Base-by-base conservation (phyloP, 2,113 vertebrate genomes). In the Physeter macrocephalus region DNA sequence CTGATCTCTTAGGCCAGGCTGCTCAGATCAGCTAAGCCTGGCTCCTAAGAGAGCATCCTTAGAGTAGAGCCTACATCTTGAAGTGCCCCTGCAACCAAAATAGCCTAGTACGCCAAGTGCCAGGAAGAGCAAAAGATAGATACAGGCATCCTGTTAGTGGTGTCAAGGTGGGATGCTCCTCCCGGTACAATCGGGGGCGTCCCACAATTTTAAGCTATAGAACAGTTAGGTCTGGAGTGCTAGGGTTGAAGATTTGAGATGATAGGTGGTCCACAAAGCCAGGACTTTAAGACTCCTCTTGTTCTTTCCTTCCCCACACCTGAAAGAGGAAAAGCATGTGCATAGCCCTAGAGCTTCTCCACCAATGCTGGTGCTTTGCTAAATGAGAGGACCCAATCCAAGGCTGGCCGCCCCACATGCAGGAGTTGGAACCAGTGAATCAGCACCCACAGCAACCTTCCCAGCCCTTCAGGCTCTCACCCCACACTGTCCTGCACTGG, bases 81-180 rank as follows among this genome's bases (percentile, higher is more conserved):
- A 88, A 83, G 21, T 41, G 36, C 21, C 34, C 90, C 93, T 57
- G 43, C 4, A 71, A 46, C 57, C 25, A 81, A 59, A 94, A 95
- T 0, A 94, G 66, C 34, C 31, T 91, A 69, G 62, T 4, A 64
- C 0, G 8, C 15, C 36, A 62, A 52, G 64, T 27, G 34, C 69
- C 81, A 95, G 34, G 27, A 83, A 29, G 67, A 36, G 54, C 27
- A 9, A 8, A 0, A 83, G 80, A 57, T 0, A 39, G 74, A 57
- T 2, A 29, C 0, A 36, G 61, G 43, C 29, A 6, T 34, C 57
- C 21, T 15, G 2, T 6, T 6, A 29, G 61, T 7, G 4, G 15
- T 13, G n/a, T 54, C 75, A 43, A 23, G 13, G 20, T 5, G 20
- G 72, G 41, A 10, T 9, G 57, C 36, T 88, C 77, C 81, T 67